Base-by-base conservation (phyloP, 2,797 vertebrate species). In the Poecilia gillii region DNA sequence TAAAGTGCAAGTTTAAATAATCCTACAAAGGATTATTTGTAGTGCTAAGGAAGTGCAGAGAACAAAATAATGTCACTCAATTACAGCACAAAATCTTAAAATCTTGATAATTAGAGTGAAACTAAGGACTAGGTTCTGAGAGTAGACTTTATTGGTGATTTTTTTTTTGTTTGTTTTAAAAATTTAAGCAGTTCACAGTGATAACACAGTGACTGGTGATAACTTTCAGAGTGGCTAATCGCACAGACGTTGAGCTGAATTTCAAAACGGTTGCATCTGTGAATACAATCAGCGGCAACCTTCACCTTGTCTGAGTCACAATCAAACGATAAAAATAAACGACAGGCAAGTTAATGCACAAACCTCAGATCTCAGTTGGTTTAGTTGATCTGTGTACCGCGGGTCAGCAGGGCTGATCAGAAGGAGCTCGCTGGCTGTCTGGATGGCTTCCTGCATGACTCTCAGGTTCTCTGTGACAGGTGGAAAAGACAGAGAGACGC, bases 291-390 rank as follows among this genome's bases (percentile, higher is more conserved):
- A 6, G 6, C 13, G 9, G 7, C 20, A 28, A 33, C 55, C 79
- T 81, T 80, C 1, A 49, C 6, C 53, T 1, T 49, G 4, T 28
- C 78, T 13, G 76, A 8, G 76, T 13, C 4, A 16, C 31, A 45
- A 33, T 62, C 25, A 28, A 66, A 46, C 3, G 4, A 33, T 23
- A 71, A 33, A 20, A 51, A 66, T n/a, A 51, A 79, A 18, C 46
- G n/a, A n/a, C 20, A 57, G 23, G 0, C 6, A 46, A 71, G 55
- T 53, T 23, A 64, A 71, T 53, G 39, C 39, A 81, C 77, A 82
- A 68, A 96, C 96, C 96, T 95, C 91, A 14, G 70, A 76, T 76
- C 28, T 80, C 80, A 96, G 80, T 23, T 33, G 39, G 14, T 68
- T 51, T 6, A 95, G 85, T 9, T 84, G 78, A 75, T 87, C 6